A percentile compares a stretch with the other conserved stretches of the same genome.
Evolutionary conservation across 1,140 invertebrate genomes (phyloP).

Genomic region (Chlorops oryzae): DNA sequence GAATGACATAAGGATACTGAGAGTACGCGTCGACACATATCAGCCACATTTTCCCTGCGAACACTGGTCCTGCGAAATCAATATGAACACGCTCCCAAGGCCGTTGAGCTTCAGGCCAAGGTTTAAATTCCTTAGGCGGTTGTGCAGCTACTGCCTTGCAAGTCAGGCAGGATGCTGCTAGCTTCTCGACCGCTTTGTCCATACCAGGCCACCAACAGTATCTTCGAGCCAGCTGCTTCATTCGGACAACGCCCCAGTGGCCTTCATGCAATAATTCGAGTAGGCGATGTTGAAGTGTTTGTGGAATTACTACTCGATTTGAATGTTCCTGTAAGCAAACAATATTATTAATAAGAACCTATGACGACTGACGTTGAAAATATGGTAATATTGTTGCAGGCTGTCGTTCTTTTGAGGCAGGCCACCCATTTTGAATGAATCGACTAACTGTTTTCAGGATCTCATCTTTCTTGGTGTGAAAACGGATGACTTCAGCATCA

Average conservation of each 20-base stretch:
- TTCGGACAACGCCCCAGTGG: constrained; percentile 44
- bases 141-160: constrained; percentile 10
- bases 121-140: constrained; percentile 2
- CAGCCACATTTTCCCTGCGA: constrained; percentile 15
- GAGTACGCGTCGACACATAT: constrained; percentile 17
- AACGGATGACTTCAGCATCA: constrained; percentile 8
- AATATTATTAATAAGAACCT: no score
- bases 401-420: background rate
- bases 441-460: constrained; percentile 1
- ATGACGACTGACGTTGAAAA: constrained; percentile 7
- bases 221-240: constrained; percentile 44
- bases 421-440: constrained; percentile 10
- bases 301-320: constrained; percentile 21
- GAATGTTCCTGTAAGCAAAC: constrained; percentile 31
- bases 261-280: constrained; percentile 39
- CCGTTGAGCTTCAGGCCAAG: constrained; percentile 9
- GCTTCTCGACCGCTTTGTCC: constrained; percentile 38
- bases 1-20: constrained; percentile 15
- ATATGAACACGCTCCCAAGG: constrained; percentile 26
- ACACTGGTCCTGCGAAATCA: constrained; percentile 31
- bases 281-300: constrained; percentile 10
- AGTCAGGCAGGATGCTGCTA: constrained; percentile 7
- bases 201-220: constrained; percentile 46
- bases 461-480: constrained; percentile 1
- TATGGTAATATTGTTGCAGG: constrained; percentile 7